A percentile compares a stretch with the other conserved stretches of the same genome.
Evolutionary conservation across 2,797 vertebrate species (phyloP).

Genomic region (Meriones psammophilus): DNA sequence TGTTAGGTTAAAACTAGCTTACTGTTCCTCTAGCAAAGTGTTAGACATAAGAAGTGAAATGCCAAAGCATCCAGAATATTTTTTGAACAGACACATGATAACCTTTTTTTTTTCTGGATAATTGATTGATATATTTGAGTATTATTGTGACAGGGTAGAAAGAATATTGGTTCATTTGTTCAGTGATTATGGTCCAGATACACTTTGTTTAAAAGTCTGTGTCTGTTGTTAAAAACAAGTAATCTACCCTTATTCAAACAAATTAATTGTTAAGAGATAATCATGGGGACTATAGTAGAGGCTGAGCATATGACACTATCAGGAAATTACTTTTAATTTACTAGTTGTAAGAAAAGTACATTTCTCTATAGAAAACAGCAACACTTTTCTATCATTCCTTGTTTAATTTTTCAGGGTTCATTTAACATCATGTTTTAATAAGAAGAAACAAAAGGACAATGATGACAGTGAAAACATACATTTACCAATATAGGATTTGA

Average conservation of each 20-base stretch:
- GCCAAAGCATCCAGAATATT: not conserved
- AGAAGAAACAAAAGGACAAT: not conserved
- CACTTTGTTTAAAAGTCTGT: not conserved
- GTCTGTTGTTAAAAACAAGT: not conserved
- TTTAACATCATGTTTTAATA: not conserved
- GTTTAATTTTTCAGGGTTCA: not conserved
- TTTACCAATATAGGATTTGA: not conserved
- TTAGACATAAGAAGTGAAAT: not conserved
- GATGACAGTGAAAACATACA: not conserved
- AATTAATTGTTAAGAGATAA: not conserved
- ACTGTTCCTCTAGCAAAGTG: not conserved
- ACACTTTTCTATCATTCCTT: not conserved
- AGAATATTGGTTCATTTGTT: not conserved
- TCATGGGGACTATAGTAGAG: not conserved
- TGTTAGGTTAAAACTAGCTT: not conserved
- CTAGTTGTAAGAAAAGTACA: not conserved
- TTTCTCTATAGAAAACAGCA: slow-evolving; percentile 18
- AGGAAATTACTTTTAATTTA: slow-evolving; percentile 30
- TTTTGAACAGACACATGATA: not conserved
- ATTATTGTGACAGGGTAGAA: not conserved
- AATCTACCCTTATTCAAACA: not conserved
- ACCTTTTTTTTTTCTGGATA: not conserved
- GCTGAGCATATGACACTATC: not conserved
- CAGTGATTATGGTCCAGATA: not conserved
- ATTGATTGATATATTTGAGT: slow-evolving; percentile 9